Evolutionary conservation across 2,797 vertebrate genomes (phyloP).

Genomic region (Ammospiza maritima): DNA sequence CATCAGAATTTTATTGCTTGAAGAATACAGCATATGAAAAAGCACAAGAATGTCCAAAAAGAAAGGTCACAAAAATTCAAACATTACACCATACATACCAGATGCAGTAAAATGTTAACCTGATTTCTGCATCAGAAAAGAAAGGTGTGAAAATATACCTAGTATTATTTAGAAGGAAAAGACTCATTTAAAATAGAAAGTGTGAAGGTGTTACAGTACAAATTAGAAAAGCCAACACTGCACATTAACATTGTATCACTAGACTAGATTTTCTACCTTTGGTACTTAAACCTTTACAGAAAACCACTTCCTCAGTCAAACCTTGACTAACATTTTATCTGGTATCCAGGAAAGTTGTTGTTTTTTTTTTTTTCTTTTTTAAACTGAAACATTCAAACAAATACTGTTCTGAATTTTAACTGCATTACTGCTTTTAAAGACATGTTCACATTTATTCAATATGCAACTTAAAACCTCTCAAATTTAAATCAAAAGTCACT

Average conservation of each 20-base stretch:
- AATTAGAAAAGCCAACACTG: conserved; percentile 82
- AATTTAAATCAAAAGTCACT: conserved; percentile 55
- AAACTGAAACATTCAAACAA: conserved; percentile 67
- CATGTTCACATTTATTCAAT: conserved; percentile 40
- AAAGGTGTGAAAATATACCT: conserved; percentile 80
- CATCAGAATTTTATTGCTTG: conserved; percentile 96
- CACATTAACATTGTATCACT: conserved; percentile 75
- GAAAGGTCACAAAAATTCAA: conserved; percentile 86
- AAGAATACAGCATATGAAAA: conserved; percentile 95
- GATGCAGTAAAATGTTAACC: conserved; percentile 87
- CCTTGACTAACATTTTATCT: conserved; percentile 53
- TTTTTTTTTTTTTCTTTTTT: background rate
- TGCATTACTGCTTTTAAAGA: conserved; percentile 36
- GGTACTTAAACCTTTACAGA: conserved; percentile 80
- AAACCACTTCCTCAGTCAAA: conserved; percentile 69
- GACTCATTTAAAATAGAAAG: conserved; percentile 77
- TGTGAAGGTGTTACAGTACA: conserved; percentile 80
- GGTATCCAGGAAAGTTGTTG: background rate
- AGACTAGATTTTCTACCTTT: conserved; percentile 81
- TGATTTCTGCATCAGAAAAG: conserved; percentile 84
- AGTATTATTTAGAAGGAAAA: conserved; percentile 78
- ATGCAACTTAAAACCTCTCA: conserved; percentile 30
- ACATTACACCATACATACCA: conserved; percentile 81
- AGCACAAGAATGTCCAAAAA: conserved; percentile 88
- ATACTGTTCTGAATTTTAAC: conserved; percentile 30